Evolutionary conservation across 1,140 invertebrate genomes (phyloP).

Genomic region (Meteorus sp.): DNA sequence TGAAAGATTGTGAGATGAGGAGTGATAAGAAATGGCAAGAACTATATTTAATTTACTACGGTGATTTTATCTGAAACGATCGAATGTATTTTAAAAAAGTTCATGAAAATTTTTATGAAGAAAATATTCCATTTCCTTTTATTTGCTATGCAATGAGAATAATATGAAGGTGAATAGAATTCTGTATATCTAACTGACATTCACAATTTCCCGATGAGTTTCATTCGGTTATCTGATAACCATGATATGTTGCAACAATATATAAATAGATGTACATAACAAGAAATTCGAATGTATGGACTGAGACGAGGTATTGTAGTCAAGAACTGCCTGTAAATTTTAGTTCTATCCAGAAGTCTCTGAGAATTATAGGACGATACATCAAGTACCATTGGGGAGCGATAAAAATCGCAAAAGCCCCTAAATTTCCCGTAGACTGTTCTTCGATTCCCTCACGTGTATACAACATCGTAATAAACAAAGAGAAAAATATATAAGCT

Average conservation of each 20-base stretch:
- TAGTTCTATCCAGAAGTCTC: constrained; percentile 1
- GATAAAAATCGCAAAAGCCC: constrained; percentile 9
- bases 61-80: too few species aligned
- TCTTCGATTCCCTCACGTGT: background rate
- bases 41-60: too few species aligned
- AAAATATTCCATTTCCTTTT: too few species aligned
- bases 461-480: background rate
- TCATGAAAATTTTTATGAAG: too few species aligned
- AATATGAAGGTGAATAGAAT: too few species aligned
- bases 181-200: too few species aligned
- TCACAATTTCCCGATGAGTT: too few species aligned
- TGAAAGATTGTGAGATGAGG: too few species aligned
- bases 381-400: constrained; percentile 13
- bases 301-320: background rate
- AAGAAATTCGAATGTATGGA: constrained; percentile 4
- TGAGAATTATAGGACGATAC: constrained; percentile 20
- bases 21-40: too few species aligned
- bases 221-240: background rate
- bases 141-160: too few species aligned
- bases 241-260: background rate
- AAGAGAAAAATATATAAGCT: too few species aligned
- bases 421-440: constrained; percentile 6
- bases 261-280: background rate
- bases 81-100: too few species aligned
- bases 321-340: constrained; percentile 14